A percentile compares a stretch with the other conserved stretches of the same genome.
Conservation (phyloP, 1,140 invertebrate genomes). For the Oncopodura yosiiana region DNA sequence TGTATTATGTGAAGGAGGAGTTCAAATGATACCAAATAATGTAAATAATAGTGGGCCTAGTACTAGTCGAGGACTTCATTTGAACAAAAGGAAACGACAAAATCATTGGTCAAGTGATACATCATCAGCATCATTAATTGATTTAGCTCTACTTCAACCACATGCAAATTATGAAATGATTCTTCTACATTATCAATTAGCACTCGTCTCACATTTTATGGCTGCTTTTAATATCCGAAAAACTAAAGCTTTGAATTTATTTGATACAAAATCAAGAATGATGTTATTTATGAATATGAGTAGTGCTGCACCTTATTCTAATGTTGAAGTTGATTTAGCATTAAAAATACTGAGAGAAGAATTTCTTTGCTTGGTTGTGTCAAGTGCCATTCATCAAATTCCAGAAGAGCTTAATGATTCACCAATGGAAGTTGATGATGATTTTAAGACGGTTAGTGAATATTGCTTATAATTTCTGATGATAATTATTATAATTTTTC, state of each 20-base stretch:
- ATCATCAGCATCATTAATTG: conserved; percentile 51
- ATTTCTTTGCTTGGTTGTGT: conserved; percentile 26
- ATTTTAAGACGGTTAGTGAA: not conserved
- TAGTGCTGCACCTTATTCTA: conserved; percentile 20
- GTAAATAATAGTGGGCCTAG: conserved; percentile 10
- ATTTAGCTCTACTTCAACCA: conserved; percentile 64
- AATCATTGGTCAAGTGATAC: conserved; percentile 41
- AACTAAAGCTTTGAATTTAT: conserved; percentile 58
- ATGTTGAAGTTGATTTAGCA: conserved; percentile 32
- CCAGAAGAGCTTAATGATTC: conserved; percentile 22
- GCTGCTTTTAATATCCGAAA: conserved; percentile 65
- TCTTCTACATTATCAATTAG: conserved; percentile 65
- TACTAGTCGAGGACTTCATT: conserved; percentile 38
- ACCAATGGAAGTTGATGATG: not conserved
- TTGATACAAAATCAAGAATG: conserved; percentile 50
- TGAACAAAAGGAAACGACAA: not conserved
- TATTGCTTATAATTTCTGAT: not conserved
- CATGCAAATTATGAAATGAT: conserved; percentile 63
- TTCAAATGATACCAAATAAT: not conserved
- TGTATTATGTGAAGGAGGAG: conserved; percentile 21
- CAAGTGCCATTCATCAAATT: conserved; percentile 25
- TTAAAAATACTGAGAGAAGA: conserved; percentile 32
- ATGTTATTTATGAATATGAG: conserved; percentile 31
- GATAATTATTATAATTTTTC: not conserved
- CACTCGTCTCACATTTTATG: conserved; percentile 63